phyloP scores from a whole-genome alignment of 2,113 vertebrate genomes.

The Antechinus stuartii region DNA sequence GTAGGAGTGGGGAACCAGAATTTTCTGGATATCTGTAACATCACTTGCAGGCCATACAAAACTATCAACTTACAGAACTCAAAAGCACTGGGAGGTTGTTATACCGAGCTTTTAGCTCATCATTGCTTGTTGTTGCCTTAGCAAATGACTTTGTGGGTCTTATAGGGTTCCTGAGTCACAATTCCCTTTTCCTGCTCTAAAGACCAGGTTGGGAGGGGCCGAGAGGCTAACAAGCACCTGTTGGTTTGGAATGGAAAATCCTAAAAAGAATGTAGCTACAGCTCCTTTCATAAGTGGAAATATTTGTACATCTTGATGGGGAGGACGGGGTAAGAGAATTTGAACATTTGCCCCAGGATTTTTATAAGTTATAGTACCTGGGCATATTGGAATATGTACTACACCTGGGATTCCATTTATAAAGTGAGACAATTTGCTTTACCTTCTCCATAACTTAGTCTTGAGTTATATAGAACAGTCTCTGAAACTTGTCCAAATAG shows the following conservation, averaged over 20 bases:
- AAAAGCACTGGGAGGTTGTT: no score
- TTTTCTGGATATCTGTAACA: no score
- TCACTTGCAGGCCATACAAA: no score
- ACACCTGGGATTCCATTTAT: background rate
- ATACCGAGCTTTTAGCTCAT: no score
- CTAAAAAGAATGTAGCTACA: background rate
- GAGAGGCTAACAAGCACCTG: background rate
- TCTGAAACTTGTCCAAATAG: background rate
- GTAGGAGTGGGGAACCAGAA: no score
- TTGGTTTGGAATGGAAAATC: background rate
- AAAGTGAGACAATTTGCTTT: background rate
- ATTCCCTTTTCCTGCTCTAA: background rate
- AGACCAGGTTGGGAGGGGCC: background rate
- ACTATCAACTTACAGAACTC: no score
- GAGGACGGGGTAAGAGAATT: background rate
- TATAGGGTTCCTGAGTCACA: no score
- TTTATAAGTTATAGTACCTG: background rate
- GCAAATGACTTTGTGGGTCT: no score
- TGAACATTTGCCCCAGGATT: background rate
- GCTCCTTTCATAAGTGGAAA: background rate
- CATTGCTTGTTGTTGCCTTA: no score
- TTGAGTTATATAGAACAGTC: background rate
- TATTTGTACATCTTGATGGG: background rate
- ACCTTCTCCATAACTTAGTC: background rate
- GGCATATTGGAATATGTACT: background rate